Evolutionary conservation across 1,140 invertebrate species (phyloP).

Genomic region (Campodea augens): DNA sequence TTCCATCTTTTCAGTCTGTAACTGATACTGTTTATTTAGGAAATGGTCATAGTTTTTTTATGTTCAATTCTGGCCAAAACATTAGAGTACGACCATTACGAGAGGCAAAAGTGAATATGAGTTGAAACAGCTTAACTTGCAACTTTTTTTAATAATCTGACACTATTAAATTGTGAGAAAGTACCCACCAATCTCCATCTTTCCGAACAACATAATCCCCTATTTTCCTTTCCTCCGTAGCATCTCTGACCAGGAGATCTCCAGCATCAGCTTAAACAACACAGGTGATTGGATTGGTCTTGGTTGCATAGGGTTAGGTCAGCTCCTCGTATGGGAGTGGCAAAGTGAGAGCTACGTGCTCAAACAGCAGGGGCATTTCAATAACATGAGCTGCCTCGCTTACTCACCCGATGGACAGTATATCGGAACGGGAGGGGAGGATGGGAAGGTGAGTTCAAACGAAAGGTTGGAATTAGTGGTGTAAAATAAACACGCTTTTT

Average conservation of each 20-base stretch:
- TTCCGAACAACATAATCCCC: conserved; percentile 3
- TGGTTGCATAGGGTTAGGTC: conserved; percentile 62
- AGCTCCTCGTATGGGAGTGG: conserved; percentile 96
- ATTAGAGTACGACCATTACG: too few relatives aligned
- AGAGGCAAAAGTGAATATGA: too few relatives aligned
- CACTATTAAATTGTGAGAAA: too few relatives aligned
- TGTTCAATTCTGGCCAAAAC: too few relatives aligned
- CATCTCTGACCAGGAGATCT: conserved; percentile 60
- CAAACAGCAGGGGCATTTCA: conserved; percentile 89
- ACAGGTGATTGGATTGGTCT: conserved; percentile 90
- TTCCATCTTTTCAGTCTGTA: not conserved
- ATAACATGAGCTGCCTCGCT: conserved; percentile 64
- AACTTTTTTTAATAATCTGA: too few relatives aligned
- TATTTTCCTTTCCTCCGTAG: conserved; percentile 24
- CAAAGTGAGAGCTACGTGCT: conserved; percentile 95
- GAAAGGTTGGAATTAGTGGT: too few relatives aligned
- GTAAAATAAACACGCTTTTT: too few relatives aligned
- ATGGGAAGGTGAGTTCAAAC: conserved; percentile 55
- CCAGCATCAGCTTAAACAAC: conserved; percentile 57
- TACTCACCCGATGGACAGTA: conserved; percentile 84
- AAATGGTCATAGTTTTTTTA: too few relatives aligned
- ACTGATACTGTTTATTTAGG: too few relatives aligned
- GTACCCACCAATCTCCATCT: too few relatives aligned
- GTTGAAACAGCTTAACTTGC: too few relatives aligned
- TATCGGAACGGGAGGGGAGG: conserved; percentile 81